phyloP scores from a whole-genome alignment of 2,888 invertebrate species.

The Drosophila eohydei region DNA sequence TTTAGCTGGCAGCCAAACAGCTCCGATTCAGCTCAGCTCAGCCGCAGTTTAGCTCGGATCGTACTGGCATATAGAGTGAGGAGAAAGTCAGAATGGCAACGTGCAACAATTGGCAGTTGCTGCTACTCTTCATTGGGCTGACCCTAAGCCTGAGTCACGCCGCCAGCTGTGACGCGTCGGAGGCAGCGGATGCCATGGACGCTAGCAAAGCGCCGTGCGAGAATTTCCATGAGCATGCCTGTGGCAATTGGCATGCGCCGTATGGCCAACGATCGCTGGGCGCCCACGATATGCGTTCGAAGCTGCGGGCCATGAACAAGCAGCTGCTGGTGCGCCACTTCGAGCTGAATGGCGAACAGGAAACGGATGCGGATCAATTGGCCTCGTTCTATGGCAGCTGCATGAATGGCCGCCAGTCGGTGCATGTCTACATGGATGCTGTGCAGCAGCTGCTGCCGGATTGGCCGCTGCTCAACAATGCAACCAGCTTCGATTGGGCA shows the following conservation, averaged over 20 bases:
- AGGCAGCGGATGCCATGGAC: slow-evolving; percentile 60
- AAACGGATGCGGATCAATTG: slow-evolving; percentile 12
- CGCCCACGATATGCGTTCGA: slow-evolving; percentile 69
- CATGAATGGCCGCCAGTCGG: slow-evolving; percentile 50
- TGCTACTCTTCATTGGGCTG: neutral
- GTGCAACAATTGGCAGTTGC: neutral
- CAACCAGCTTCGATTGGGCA: slow-evolving; percentile 67
- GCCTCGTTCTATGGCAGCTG: slow-evolving; percentile 70
- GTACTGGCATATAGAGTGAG: neutral
- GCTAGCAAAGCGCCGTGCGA: slow-evolving; percentile 88
- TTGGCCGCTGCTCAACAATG: slow-evolving; percentile 75
- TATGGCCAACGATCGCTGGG: slow-evolving; percentile 55
- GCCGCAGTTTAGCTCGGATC: neutral
- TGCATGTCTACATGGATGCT: slow-evolving; percentile 67
- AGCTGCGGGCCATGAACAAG: slow-evolving; percentile 70
- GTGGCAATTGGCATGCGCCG: slow-evolving; percentile 90
- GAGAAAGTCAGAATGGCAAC: neutral
- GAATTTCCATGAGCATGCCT: slow-evolving; percentile 93
- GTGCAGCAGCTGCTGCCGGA: slow-evolving; percentile 47
- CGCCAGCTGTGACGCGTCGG: slow-evolving; percentile 22
- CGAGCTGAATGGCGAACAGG: slow-evolving; percentile 27
- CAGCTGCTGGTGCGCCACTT: slow-evolving; percentile 67
- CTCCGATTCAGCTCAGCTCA: neutral
- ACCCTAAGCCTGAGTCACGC: neutral
- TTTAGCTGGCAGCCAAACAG: neutral